Conservation (phyloP, 2,888 invertebrate species). For the Zootermopsis nevadensis region DNA sequence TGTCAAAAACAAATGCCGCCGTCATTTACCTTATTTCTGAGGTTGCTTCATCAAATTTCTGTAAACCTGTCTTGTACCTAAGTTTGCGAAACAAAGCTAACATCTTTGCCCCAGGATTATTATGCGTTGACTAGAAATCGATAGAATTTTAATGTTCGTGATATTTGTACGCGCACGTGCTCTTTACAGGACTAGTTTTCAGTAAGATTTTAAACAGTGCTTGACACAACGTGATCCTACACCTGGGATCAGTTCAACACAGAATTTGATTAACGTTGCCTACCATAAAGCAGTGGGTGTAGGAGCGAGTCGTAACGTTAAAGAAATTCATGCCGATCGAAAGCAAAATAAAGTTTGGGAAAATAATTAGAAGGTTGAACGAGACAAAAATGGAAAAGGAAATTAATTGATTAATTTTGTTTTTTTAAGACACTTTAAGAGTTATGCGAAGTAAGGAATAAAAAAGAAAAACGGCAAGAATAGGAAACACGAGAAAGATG, state of each 20-base stretch:
- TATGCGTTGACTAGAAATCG: constrained; percentile 5
- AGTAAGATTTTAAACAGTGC: not conserved
- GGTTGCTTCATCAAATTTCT: constrained; percentile 10
- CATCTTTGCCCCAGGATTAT: not conserved
- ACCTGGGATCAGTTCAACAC: not conserved
- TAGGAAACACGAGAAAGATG: too few species aligned
- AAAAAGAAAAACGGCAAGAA: too few species aligned
- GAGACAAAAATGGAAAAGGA: too few species aligned
- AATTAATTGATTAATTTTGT: too few species aligned
- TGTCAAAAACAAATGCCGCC: constrained; percentile 24
- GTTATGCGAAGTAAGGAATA: too few species aligned
- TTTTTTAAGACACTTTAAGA: too few species aligned
- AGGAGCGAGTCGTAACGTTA: too few species aligned
- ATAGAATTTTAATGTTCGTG: not conserved
- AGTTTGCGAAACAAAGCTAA: not conserved
- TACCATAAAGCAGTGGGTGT: too few species aligned
- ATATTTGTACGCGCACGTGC: not conserved
- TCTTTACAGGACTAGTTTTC: not conserved
- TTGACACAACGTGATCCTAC: not conserved
- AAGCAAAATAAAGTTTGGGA: too few species aligned
- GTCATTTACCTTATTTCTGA: not conserved
- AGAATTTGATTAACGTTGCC: not conserved
- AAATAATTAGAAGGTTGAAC: too few species aligned
- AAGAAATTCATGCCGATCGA: too few species aligned
- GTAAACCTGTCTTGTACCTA: not conserved